Evolutionary conservation across 1,140 invertebrate genomes (phyloP), one percentile per base, ranked within the genome.

Genomic region (Agrilus planipennis): DNA sequence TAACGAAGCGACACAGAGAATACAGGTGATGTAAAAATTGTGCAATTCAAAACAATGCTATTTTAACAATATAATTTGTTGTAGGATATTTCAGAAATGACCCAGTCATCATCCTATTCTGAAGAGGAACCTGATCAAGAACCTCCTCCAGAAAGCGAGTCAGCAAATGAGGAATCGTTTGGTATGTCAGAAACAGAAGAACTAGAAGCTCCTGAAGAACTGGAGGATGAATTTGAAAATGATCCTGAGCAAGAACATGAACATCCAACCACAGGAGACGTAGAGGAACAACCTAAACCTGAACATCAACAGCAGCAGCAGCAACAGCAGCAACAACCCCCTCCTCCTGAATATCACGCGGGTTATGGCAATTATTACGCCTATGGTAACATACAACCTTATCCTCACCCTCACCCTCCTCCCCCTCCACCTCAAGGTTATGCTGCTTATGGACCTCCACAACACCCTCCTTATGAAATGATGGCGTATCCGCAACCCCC

Each of bases 351-450:
- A 9, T 47, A 49, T 30, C 49, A 55, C 25, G n/a, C n/a, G n/a
- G 42, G 40, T 19, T 55, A 58, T 25, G 53, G 52, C 31, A 49
- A 51, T 22, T 54, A 55, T 39, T 58, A 53, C 36, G 53, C 46
- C 43, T 63, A 51, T 42, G 54, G 41, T 25, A 29, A 46, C 19
- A 50, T 45, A 36, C 47, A 50, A 34, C 53, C 52, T 1, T 56
- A 50, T 36, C 52, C 51, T 11, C 46, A 49, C 3, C 58, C 50
- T 5, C 53, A 50, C 34, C 52, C 51, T 11, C 46, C 50, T 3
- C 58, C 50, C 4, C 53, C 50, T 15, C 49, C 40, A 7, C 53
- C 52, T 9, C 54, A 61, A 45, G 53, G 41, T 11, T 50, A 49
- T 30, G 21, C 19, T 17, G 31, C 30, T 7, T 53, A 50, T 29